Conservation (phyloP, 2,797 vertebrate genomes). For the Myioborus melanocephalus region DNA sequence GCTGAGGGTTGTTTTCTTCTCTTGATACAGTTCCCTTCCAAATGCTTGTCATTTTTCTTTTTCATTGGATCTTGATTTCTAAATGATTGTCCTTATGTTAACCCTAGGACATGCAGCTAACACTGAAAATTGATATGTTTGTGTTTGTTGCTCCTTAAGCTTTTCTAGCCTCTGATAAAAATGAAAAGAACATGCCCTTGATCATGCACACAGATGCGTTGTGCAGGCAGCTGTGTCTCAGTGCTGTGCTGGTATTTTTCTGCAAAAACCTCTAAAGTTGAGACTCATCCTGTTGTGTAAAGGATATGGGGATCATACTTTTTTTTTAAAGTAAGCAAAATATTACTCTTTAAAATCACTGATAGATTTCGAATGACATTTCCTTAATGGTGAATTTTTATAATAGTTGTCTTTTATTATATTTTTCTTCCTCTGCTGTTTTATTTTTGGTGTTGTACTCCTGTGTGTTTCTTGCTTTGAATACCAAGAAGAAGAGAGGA, state of each 20-base stretch:
- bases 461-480: background rate
- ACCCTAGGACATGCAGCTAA: background rate
- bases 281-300: background rate
- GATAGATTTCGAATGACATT: background rate
- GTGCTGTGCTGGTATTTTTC: background rate
- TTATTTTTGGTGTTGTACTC: background rate
- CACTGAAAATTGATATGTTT: background rate
- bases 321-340: background rate
- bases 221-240: background rate
- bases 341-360: background rate
- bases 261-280: background rate
- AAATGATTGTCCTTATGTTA: slow-evolving; percentile 25
- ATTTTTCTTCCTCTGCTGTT: background rate
- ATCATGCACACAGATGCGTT: background rate
- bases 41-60: slow-evolving; percentile 7
- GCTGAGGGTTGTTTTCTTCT: slow-evolving; percentile 37
- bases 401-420: background rate
- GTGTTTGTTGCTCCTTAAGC: background rate
- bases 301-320: accelerated
- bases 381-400: background rate
- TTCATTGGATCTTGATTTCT: slow-evolving; percentile 28
- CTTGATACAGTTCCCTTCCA: slow-evolving; percentile 1
- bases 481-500: background rate
- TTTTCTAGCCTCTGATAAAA: background rate
- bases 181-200: background rate